Base-by-base conservation (phyloP, 2,888 invertebrate genomes). In the Physocephala rufipes region DNA sequence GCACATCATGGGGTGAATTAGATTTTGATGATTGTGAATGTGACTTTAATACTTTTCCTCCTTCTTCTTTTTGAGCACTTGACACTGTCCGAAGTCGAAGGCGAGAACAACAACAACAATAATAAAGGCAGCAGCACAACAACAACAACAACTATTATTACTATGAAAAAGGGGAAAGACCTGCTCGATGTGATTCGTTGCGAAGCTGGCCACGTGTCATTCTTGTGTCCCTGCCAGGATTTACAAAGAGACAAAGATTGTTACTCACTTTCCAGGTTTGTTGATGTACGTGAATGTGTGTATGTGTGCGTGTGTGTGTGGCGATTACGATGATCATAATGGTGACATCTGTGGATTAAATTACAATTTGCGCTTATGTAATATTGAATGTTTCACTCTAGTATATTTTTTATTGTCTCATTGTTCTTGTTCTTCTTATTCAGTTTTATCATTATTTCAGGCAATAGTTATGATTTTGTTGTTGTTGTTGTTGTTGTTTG, bases 261-360 rank as follows among this genome's bases (percentile, higher is more conserved):
- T 30, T 62, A 43, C 58, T 36, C n/a, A 24, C 45, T 71, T 36
- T 16, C 15, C 16, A n/a, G 12, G 21, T 45, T 43, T 24, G 43
- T 21, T 15, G n/a, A 21, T 47, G n/a, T 16, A 21, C n/a, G n/a
- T 21, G n/a, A 12, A 13, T 63, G 49, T 28, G 53, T 51, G 21
- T 66, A 15, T 4, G 19, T 49, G 43, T 45, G 65, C n/a, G 28
- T 67, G n/a, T 19, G 36, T 24, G 43, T 24, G 61, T 12, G 68
- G 74, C 76, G 76, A 76, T 76, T 72, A 68, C 70, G 74, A 76
- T 78, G 82, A 82, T 81, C 81, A 81, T 80, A 85, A 85, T 84
- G 84, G 83, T 85, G 84, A 86, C 85, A 85, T 86, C 86, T 86
- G 86, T 85, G 86, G 84, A 85, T 85, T 85, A 86, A 85, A 86